A percentile compares a stretch with the other conserved stretches of the same genome.
Conservation (phyloP, 92 coral and sea anemone genomes). For the Scolanthus callimorphus region DNA sequence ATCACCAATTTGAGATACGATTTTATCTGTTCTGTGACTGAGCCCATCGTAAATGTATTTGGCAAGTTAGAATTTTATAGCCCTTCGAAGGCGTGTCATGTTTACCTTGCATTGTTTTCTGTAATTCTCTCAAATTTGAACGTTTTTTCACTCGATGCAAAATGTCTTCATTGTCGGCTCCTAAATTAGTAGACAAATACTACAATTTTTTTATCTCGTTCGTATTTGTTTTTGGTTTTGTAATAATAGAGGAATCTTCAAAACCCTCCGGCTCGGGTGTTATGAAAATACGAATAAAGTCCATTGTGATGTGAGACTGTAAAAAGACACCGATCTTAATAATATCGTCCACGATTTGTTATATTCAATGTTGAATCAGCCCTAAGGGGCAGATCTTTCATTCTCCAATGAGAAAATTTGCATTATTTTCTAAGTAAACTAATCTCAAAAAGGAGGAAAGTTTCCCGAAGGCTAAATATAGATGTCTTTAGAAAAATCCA, state of each 20-base stretch:
- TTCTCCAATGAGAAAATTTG: not conserved
- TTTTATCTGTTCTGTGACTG: no score
- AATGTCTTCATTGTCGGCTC: slow-evolving; percentile 1
- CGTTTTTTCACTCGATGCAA: not conserved
- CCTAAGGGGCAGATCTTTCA: not conserved
- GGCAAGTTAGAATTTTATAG: no score
- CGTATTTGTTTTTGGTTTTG: slow-evolving; percentile 24
- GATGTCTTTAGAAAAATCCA: not conserved
- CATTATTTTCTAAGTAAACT: slow-evolving; percentile 6
- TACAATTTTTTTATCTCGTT: slow-evolving; percentile 10
- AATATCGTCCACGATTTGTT: not conserved
- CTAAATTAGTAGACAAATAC: slow-evolving; percentile 5
- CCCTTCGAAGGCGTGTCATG: slow-evolving; percentile 1
- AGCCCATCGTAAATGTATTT: no score
- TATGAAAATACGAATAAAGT: slow-evolving; percentile 8
- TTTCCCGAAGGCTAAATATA: not conserved
- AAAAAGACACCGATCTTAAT: not conserved
- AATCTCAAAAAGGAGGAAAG: not conserved
- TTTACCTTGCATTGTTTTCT: not conserved
- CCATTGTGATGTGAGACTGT: not conserved
- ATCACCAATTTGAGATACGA: no score
- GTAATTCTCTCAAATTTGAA: slow-evolving; percentile 1
- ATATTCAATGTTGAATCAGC: not conserved
- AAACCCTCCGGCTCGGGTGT: slow-evolving; percentile 5
- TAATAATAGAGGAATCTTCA: slow-evolving; percentile 12